Conservation (phyloP, 2,797 vertebrate species). For the Tympanoctomys barrerae region DNA sequence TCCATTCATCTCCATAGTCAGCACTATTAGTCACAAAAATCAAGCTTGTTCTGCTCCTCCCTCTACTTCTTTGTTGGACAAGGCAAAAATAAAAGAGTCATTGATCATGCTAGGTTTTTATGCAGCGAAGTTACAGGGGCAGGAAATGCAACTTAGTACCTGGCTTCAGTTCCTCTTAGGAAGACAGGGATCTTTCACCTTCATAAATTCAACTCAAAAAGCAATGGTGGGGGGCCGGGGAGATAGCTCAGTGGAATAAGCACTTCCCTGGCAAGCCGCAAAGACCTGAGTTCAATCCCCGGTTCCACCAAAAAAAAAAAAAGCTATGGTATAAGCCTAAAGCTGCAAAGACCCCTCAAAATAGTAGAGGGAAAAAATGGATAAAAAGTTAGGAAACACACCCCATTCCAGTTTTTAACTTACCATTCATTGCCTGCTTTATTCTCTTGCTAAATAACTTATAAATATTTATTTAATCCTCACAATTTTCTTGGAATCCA, state of each 20-base stretch:
- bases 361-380: neutral
- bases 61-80: neutral
- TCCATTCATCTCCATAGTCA: neutral
- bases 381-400: neutral
- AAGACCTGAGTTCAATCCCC: too few relatives aligned
- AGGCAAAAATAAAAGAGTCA: neutral
- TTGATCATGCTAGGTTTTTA: neutral
- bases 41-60: neutral
- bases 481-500: neutral
- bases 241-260: too few relatives aligned
- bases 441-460: neutral
- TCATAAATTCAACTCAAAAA: slow-evolving; percentile 13
- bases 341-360: neutral
- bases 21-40: neutral
- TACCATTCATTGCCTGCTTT: neutral
- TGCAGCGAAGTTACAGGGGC: neutral
- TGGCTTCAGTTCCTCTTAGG: neutral
- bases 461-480: neutral
- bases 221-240: neutral
- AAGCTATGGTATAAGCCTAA: neutral
- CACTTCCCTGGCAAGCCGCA: too few relatives aligned
- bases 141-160: neutral
- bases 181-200: neutral
- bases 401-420: neutral
- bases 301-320: neutral